These are phyloP conservation scores for Phaonia tiefii DNA, from an alignment of 2,888 invertebrate species.

Conservation along the genomic window DNA sequence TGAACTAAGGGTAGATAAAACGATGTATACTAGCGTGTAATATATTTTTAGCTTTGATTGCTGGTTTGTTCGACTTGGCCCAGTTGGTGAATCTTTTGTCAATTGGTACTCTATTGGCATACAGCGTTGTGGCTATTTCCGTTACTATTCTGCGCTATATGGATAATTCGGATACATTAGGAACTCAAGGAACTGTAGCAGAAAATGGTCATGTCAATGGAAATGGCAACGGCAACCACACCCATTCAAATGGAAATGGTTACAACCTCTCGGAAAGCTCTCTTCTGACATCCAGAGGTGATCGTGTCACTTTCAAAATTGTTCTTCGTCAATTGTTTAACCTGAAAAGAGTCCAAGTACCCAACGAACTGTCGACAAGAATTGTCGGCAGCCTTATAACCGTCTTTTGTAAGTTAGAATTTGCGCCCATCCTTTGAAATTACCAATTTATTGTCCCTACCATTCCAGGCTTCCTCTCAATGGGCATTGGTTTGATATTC, in stretches of 20 bases:
- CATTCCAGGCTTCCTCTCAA: conserved; percentile 73
- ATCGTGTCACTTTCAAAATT: conserved; percentile 70
- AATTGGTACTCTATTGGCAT: conserved; percentile 92
- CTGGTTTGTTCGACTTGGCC: conserved; percentile 90
- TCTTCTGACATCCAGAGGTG: conserved; percentile 71
- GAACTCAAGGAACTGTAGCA: conserved; percentile 33
- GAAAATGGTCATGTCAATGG: conserved; percentile 34
- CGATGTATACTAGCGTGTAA: background rate
- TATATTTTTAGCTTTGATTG: conserved; percentile 85
- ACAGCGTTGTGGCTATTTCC: conserved; percentile 94
- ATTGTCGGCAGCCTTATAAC: conserved; percentile 75
- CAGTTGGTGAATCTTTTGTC: conserved; percentile 95
- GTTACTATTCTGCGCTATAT: conserved; percentile 87
- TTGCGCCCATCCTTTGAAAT: background rate
- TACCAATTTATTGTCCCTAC: background rate
- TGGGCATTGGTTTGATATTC: conserved; percentile 75
- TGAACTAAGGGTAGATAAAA: too few relatives aligned
- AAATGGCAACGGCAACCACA: conserved; percentile 8
- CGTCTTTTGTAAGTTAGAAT: conserved; percentile 74
- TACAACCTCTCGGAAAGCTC: conserved; percentile 70
- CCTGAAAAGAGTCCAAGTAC: conserved; percentile 71
- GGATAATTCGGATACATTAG: conserved; percentile 71
- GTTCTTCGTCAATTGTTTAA: conserved; percentile 76
- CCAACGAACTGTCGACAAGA: conserved; percentile 73
- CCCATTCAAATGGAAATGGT: conserved; percentile 35